phyloP scores from a whole-genome alignment of 2,888 invertebrate genomes.

The Boloria selene region DNA sequence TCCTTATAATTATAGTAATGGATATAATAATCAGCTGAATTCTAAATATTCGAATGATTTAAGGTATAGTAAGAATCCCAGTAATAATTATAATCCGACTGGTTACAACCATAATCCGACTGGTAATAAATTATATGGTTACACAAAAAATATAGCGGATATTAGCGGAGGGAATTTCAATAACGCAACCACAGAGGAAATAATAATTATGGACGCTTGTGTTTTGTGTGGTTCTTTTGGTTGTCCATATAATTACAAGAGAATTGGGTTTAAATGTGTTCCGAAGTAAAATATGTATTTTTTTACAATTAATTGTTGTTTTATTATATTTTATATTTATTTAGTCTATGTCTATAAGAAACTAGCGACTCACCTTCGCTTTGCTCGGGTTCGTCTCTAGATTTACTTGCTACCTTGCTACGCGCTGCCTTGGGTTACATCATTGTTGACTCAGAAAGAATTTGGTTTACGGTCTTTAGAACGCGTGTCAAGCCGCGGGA shows the following conservation, averaged over 20 bases:
- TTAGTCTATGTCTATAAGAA: background rate
- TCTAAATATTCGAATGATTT: too few relatives aligned
- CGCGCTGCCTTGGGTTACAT: too few relatives aligned
- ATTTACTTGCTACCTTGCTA: too few relatives aligned
- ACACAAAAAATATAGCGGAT: background rate
- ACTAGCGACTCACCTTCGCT: too few relatives aligned
- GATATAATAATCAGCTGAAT: background rate
- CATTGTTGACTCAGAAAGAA: too few relatives aligned
- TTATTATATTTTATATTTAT: background rate
- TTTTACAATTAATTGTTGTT: background rate
- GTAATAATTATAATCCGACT: background rate
- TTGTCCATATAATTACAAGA: conserved; percentile 17
- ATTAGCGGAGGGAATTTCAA: background rate
- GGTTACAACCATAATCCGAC: conserved; percentile 2
- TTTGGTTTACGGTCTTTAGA: too few relatives aligned
- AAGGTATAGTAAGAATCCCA: too few relatives aligned
- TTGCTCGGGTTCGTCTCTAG: too few relatives aligned
- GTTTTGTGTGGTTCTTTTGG: conserved; percentile 16
- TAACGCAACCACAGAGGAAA: conserved; percentile 5
- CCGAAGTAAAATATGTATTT: background rate
- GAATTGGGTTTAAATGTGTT: conserved; percentile 14
- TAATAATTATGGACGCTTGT: conserved; percentile 7
- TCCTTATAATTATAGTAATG: conserved; percentile 7
- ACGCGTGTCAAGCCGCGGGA: too few relatives aligned
- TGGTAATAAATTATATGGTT: background rate